Base-by-base conservation (phyloP, 2,888 invertebrate species). In the Drosophila robusta region DNA sequence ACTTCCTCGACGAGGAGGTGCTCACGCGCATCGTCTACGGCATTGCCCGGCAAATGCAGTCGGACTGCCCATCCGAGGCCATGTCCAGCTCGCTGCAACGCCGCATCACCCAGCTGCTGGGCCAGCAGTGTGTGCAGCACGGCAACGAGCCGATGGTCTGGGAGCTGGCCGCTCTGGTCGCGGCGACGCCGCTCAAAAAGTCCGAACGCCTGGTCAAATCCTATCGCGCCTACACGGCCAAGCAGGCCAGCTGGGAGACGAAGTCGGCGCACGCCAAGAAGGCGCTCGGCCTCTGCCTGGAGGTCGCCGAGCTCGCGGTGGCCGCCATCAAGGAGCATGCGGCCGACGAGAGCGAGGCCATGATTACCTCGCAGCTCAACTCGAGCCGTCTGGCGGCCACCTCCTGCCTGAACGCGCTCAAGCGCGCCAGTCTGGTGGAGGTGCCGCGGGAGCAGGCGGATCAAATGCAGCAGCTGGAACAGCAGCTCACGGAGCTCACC, bases 121-220 rank as follows among this genome's bases (percentile, higher is more conserved):
- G 89, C 0, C 91, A 92, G 36, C 90, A 92, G 56, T 92, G 92
- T 45, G 78, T 92, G 2, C 90, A 91, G 61, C 89, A 95, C 83
- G 94, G 94, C 49, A 95, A 95, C 75, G 95, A 96, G 85, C 94
- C 95, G 0, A 94, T 95, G 64, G 91, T 98, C 6, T 98, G 98
- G 98, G 95, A 95, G 86, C 90, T 97, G 65, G 97, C 98, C 84
- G 96, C 97, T 0, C 93, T 95, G 78, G 90, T 97, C 65, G 95
- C 95, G 22, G 93, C 94, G 0, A 90, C 89, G 2, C 92, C 93
- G 14, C 89, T 95, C 24, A 91, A 95, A 26, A 94, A 93, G 78
- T 94, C 94, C 0, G 96, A 97, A 87, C 95, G 96, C 65, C 93
- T 97, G 18, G 95, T 97, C 75, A 95, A 96, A 90, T 95, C 97